phyloP scores from a whole-genome alignment of 2,113 vertebrate genomes.

The Brachypteracias leptosomus region DNA sequence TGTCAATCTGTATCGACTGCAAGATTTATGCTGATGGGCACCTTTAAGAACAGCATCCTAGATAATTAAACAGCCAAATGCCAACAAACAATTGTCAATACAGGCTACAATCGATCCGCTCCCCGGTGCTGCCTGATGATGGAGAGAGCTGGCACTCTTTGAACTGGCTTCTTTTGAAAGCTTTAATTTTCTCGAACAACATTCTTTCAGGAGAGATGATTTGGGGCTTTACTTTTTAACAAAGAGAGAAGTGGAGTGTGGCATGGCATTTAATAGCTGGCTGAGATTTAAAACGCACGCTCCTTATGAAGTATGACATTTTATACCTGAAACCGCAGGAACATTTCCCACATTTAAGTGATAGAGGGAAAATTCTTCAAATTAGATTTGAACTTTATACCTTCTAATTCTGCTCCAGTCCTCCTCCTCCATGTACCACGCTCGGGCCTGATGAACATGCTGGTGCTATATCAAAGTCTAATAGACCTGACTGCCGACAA shows the following conservation, averaged over 20 bases:
- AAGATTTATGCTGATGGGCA: background rate
- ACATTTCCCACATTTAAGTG: slow-evolving; percentile 33
- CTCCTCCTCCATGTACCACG: background rate
- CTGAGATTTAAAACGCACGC: slow-evolving; percentile 51
- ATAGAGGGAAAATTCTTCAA: slow-evolving; percentile 38
- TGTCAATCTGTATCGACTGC: background rate
- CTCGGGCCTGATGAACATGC: background rate
- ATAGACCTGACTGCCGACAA: background rate
- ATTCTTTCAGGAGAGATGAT: slow-evolving; percentile 20
- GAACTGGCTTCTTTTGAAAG: background rate
- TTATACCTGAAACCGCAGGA: slow-evolving; percentile 47
- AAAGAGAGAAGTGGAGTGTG: slow-evolving; percentile 1
- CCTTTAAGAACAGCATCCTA: background rate
- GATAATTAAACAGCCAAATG: background rate
- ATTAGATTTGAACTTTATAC: slow-evolving; percentile 46
- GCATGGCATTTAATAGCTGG: slow-evolving; percentile 30
- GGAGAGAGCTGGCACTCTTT: background rate
- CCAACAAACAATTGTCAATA: background rate
- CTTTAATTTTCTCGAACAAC: slow-evolving; percentile 44
- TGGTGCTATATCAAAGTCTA: slow-evolving; percentile 29
- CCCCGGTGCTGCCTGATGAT: background rate
- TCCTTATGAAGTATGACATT: slow-evolving; percentile 51
- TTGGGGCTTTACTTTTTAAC: slow-evolving; percentile 44
- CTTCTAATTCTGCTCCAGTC: slow-evolving; percentile 20
- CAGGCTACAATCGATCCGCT: background rate